Evolutionary conservation across 2,797 vertebrate species (phyloP).

Genomic region (Aselliscus stoliczkanus): DNA sequence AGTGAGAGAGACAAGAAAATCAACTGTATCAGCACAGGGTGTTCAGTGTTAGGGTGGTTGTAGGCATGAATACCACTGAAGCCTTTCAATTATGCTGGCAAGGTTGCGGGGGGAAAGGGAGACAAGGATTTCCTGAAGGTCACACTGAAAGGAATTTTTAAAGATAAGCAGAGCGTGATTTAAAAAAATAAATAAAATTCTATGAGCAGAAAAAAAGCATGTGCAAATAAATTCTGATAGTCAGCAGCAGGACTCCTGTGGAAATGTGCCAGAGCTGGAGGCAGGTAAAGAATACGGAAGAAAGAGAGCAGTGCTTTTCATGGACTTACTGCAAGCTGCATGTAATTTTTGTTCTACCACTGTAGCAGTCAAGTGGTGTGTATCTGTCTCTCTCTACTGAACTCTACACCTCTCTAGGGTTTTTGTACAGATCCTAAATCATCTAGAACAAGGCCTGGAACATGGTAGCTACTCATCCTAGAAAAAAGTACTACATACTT

Average conservation of each 20-base stretch:
- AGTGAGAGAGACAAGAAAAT: not conserved
- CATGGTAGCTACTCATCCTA: not conserved
- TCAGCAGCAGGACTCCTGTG: not conserved
- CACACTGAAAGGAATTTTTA: not conserved
- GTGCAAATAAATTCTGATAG: not conserved
- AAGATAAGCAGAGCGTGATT: not conserved
- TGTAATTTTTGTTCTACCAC: not conserved
- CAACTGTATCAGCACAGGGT: too few species aligned
- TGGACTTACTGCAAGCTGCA: accelerated
- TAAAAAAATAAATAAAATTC: not conserved
- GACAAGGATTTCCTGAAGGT: not conserved
- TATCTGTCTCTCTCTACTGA: not conserved
- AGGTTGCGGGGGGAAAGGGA: too few species aligned
- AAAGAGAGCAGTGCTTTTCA: not conserved
- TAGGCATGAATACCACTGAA: too few species aligned
- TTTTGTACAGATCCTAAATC: not conserved
- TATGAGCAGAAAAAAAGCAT: not conserved
- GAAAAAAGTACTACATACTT: too few species aligned
- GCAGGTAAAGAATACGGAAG: not conserved
- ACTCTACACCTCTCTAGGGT: not conserved
- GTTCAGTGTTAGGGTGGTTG: not conserved
- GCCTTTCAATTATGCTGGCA: not conserved
- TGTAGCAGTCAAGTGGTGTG: not conserved
- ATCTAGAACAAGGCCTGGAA: not conserved
- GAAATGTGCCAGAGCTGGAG: not conserved